Evolutionary conservation across 2,113 vertebrate species (phyloP), one percentile per base, ranked within the genome.

Genomic region (Lasiurus cinereus): DNA sequence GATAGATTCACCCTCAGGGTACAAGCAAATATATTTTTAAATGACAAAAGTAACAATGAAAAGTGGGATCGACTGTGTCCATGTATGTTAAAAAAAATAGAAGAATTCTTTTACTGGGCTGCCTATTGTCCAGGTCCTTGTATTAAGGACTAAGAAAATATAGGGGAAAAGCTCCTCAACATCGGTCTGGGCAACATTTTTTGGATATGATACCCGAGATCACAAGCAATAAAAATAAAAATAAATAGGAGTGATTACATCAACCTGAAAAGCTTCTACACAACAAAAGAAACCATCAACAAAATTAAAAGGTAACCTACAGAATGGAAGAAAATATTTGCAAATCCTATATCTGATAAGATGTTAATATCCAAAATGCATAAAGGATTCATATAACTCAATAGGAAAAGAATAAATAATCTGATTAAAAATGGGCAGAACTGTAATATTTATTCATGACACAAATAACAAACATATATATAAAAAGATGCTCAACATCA

Each of bases 141-240:
- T 50, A 8, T 76, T 85, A 85, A 95, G 43, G 19, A 80, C 36
- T 83, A 21, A 59, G 52, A 78, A 70, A 70, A 36, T 10, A 36
- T 7, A 72, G 18, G 18, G 8, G 69, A 59, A 59, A 86, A 29
- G 12, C 36, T 70, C 16, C 52, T 29, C 70, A 16, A 59, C 5
- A 11, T 59, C 22, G 21, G 13, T 48, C 11, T 59, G 78, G 21
- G 36, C 39, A 48, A 29, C 2, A 10, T 16, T n/a, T 78, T 70
- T 59, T 59, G 83, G 16, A 70, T 59, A 69, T 70, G 50, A 69
- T 50, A 77, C 48, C 2, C 13, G 29, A 59, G 86, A 92, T 12
- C 50, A 59, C 62, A 86, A 12, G 62, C 22, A 92, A 29, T 36
- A 92, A 33, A 85, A 56, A 72, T 29, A 77, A 77, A 92, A 78